Conservation (phyloP, 1,140 invertebrate genomes). For the Pogonus chalceus region DNA sequence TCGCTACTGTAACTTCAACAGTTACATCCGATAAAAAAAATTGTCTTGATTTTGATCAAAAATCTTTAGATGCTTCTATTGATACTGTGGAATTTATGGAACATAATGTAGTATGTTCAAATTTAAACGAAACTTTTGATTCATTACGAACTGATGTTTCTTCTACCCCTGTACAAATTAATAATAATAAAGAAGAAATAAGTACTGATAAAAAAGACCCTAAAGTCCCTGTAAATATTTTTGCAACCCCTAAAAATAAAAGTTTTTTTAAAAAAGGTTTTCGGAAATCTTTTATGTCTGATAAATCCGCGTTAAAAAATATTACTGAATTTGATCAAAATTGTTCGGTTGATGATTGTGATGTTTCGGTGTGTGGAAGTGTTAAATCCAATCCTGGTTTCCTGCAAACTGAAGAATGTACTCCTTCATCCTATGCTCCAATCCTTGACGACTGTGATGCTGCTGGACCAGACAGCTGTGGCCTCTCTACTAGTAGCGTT, state of each 20-base stretch:
- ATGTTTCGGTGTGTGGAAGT: not conserved
- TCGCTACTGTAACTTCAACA: not conserved
- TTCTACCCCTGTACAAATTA: not conserved
- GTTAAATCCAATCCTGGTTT: not conserved
- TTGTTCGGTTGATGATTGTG: not conserved
- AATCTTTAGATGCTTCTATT: not conserved
- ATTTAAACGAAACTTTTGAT: not conserved
- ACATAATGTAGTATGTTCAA: not conserved
- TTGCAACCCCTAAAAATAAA: not conserved
- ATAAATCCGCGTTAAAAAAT: not conserved
- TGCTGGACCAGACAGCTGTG: not conserved
- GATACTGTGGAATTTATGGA: too few relatives aligned
- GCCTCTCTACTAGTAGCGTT: not conserved
- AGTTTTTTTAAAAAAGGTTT: constrained; percentile 3
- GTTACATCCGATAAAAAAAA: not conserved
- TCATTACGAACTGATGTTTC: not conserved
- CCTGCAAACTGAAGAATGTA: not conserved
- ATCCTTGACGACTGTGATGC: not conserved
- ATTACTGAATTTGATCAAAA: not conserved
- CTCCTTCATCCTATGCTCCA: not conserved
- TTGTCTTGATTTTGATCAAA: too few relatives aligned
- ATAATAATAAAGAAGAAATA: not conserved
- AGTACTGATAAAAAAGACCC: not conserved
- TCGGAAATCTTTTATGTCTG: constrained; percentile 1
- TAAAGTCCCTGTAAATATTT: not conserved